A percentile compares a stretch with the other conserved stretches of the same genome.
Evolutionary conservation across 37 sponge, comb jelly and placozoan genomes (phyloP).

Genomic region (Spongilla lacustris): DNA sequence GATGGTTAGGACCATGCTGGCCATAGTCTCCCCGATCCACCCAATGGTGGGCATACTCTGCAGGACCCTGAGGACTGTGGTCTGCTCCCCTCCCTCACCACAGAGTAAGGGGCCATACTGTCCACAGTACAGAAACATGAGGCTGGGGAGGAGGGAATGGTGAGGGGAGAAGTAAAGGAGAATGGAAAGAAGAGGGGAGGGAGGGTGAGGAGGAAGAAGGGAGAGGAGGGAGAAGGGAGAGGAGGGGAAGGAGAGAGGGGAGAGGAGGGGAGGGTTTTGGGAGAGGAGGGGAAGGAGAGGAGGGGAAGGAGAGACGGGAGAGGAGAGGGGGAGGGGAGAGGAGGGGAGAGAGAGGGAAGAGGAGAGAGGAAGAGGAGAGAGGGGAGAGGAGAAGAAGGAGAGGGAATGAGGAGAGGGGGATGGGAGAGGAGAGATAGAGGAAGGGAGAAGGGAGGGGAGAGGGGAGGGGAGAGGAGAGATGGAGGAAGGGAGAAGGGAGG

Average conservation of each 20-base stretch:
- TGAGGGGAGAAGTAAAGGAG: background rate
- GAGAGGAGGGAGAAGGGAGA: no score
- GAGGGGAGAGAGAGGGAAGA: no score
- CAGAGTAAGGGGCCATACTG: background rate
- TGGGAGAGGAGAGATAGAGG: background rate
- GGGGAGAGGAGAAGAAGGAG: no score
- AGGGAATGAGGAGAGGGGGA: no score
- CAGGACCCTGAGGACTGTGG: background rate
- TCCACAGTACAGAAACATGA: background rate
- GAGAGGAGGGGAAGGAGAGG: slow-evolving; percentile 2
- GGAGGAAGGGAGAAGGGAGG: no score
- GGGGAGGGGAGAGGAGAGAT: no score
- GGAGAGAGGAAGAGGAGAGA: no score
- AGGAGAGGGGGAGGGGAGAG: no score
- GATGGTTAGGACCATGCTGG: background rate
- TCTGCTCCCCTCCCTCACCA: background rate
- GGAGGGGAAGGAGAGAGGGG: no score
- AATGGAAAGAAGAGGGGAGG: background rate
- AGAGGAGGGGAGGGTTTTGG: slow-evolving; percentile 1
- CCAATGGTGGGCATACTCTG: background rate
- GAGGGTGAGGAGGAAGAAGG: background rate
- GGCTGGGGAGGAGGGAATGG: background rate
- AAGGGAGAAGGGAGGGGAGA: no score
- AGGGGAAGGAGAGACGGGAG: background rate
- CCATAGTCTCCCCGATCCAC: background rate